A percentile compares a stretch with the other conserved stretches of the same genome.
Conservation (phyloP, 1,140 invertebrate genomes). For the Drosophila repleta region DNA sequence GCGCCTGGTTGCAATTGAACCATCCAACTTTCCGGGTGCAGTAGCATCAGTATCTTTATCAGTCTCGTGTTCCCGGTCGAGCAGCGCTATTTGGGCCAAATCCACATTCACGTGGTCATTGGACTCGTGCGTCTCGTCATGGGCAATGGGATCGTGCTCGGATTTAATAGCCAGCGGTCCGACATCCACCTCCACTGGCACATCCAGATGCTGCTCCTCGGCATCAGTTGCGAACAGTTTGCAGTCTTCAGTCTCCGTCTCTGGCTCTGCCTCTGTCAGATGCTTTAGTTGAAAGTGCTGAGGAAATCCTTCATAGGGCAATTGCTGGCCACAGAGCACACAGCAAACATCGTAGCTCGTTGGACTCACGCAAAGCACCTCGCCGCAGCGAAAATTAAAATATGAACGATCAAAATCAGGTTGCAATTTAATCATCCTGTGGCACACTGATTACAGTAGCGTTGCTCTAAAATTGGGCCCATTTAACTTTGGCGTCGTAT, state of each 20-base stretch:
- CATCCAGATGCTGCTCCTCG: slow-evolving; percentile 27
- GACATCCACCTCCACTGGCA: slow-evolving; percentile 19
- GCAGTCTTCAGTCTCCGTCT: slow-evolving; percentile 3
- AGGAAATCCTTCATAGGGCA: slow-evolving; percentile 55
- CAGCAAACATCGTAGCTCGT: slow-evolving; percentile 64
- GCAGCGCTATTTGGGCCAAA: slow-evolving; percentile 24
- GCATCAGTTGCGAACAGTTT: slow-evolving; percentile 6
- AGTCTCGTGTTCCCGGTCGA: slow-evolving; percentile 23
- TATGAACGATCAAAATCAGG: slow-evolving; percentile 14
- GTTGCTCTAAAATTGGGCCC: slow-evolving; percentile 12
- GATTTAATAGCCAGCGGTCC: slow-evolving; percentile 18
- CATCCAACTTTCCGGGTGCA: neutral
- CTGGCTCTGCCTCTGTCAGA: slow-evolving; percentile 13
- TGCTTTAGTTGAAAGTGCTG: slow-evolving; percentile 61
- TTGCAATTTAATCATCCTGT: slow-evolving; percentile 60
- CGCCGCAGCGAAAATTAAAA: slow-evolving; percentile 62
- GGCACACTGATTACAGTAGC: neutral
- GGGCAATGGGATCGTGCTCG: slow-evolving; percentile 60
- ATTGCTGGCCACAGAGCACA: slow-evolving; percentile 53
- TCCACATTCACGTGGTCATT: slow-evolving; percentile 19
- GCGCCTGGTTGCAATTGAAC: slow-evolving; percentile 11
- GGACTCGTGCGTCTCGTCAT: slow-evolving; percentile 36
- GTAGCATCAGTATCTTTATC: slow-evolving; percentile 5
- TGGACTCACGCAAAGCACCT: slow-evolving; percentile 54
- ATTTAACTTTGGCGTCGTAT: slow-evolving; percentile 38